Percentiles rank a stretch among this genome's conserved stretches.
Conservation (phyloP, 2,888 invertebrate species). For the Furcula furcula region DNA sequence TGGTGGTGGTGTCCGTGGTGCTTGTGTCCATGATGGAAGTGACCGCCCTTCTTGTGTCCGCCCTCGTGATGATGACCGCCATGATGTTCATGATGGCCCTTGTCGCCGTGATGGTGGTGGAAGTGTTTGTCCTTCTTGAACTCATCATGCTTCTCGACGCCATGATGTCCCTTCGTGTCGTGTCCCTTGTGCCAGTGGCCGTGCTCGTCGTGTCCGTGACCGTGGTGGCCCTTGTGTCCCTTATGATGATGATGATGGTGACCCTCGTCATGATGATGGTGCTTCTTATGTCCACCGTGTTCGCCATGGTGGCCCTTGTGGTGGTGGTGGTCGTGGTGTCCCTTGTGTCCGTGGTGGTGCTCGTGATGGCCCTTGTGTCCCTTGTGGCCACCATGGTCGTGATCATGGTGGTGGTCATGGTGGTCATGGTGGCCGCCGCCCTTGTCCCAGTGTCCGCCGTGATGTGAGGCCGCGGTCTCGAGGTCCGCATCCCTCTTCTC, state of each 20-base stretch:
- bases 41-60: conserved; percentile 88
- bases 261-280: conserved; percentile 83
- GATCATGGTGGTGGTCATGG: conserved; percentile 80
- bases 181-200: conserved; percentile 90
- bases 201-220: conserved; percentile 61
- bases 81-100: conserved; percentile 87
- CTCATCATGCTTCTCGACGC: conserved; percentile 89
- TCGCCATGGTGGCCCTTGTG: conserved; percentile 80
- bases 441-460: conserved; percentile 39
- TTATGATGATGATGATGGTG: conserved; percentile 81
- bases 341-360: conserved; percentile 83
- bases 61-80: conserved; percentile 88
- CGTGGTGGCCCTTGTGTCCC: conserved; percentile 82
- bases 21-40: conserved; percentile 88
- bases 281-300: conserved; percentile 81
- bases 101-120: conserved; percentile 89
- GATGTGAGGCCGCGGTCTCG: conserved; percentile 62
- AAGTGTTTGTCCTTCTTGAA: conserved; percentile 91
- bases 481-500: conserved; percentile 67
- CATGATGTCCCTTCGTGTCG: conserved; percentile 90
- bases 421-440: conserved; percentile 83
- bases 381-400: conserved; percentile 84
- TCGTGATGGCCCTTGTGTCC: conserved; percentile 84
- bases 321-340: conserved; percentile 84
- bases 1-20: conserved; percentile 87